Conservation (phyloP, 2,113 vertebrate species). For the Heliornis fulica region DNA sequence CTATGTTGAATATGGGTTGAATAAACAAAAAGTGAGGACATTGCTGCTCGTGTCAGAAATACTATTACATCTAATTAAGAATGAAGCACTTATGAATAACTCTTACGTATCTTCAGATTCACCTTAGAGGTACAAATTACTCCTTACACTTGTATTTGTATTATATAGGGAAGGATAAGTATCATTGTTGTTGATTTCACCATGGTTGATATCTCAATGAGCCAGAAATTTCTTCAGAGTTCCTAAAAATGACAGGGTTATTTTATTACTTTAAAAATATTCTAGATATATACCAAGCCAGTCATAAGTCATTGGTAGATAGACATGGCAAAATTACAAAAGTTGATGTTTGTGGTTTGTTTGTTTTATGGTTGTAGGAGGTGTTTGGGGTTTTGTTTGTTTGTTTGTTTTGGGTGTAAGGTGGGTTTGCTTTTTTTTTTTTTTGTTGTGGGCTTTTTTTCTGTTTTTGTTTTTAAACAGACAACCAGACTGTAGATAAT, state of each 20-base stretch:
- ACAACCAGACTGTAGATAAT: background rate
- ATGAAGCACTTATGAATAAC: background rate
- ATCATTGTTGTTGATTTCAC: background rate
- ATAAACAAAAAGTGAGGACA: background rate
- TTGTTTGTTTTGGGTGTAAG: no score
- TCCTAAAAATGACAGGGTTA: background rate
- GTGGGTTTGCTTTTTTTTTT: no score
- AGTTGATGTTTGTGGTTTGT: no score
- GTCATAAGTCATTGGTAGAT: background rate
- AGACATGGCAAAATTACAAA: background rate
- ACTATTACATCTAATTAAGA: background rate
- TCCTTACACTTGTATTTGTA: background rate
- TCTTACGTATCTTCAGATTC: background rate
- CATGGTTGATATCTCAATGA: background rate
- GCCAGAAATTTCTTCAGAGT: background rate
- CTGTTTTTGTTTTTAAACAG: background rate
- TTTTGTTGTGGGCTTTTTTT: no score
- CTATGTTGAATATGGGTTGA: background rate
- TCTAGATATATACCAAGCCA: background rate
- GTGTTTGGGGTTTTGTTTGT: no score
- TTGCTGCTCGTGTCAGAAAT: background rate
- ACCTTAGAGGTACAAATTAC: background rate
- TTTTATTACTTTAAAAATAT: background rate
- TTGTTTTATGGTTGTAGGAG: no score
- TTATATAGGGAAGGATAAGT: background rate